Evolutionary conservation across 2,113 vertebrate species (phyloP), one percentile per base, ranked within the genome.

Genomic region (Lophotis ruficrista): DNA sequence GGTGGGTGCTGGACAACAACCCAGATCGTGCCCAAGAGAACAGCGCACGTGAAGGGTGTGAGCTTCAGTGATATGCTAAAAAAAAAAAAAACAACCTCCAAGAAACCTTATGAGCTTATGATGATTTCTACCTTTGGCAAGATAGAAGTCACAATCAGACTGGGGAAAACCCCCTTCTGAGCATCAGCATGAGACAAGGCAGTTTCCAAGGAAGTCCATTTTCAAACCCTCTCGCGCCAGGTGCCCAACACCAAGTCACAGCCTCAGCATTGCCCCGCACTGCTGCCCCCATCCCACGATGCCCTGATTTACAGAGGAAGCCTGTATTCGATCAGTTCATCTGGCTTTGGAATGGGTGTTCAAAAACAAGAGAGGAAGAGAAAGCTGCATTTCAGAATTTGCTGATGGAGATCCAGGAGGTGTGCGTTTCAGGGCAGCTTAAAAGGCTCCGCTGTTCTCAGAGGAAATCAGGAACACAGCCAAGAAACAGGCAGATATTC

Each of bases 401-500:
- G 61, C 73, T 45, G 65, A 69, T 68, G 45, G 58, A 90, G 75
- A 56, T 57, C 47, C 31, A 43, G 50, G 83, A 93, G 87, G 87
- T 83, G 43, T 87, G 19, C 35, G 73, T 96, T 93, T 96, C 94
- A 89, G 85, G 37, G 33, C 47, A 85, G 77, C n/a, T 30, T 83
- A 68, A 96, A 89, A 78, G 93, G 72, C 91, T 92, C 43, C 0
- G 25, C 91, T 96, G 89, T 94, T 95, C 80, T 93, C 79, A 50
- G 35, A 83, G 21, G 64, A 23, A 80, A 66, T 79, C 65, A 83
- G 93, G 92, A 93, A 70, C 21, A 83, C 20, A 87, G 93, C 82
- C 88, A 93, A 80, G 64, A 88, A 77, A 90, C 72, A 83, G 80
- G 51, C n/a, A 97, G 86, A 96, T 94, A 91, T 73, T 92, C 57